These are phyloP conservation scores for Phrynocephalus guinanensis DNA, from an alignment of 2,797 vertebrate genomes.

Conservation along the genomic window DNA sequence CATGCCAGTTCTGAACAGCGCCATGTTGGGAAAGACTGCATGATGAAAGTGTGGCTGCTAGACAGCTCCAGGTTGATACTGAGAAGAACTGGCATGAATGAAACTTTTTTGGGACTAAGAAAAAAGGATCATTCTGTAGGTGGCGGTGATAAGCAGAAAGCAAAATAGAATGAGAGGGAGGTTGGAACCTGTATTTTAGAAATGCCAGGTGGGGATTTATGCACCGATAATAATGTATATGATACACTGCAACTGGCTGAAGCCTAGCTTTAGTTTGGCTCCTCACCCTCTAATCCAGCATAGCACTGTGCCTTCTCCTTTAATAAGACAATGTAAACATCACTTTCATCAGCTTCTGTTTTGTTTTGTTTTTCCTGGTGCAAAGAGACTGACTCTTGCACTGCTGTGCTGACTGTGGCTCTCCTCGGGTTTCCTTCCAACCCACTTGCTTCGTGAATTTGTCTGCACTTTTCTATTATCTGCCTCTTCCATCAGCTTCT, in stretches of 20 bases:
- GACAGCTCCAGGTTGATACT: background rate
- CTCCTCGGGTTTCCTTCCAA: background rate
- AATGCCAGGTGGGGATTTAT: background rate
- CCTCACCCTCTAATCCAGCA: background rate
- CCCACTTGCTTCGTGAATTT: background rate
- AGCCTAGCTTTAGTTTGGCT: background rate
- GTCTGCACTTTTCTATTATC: background rate
- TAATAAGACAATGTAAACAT: constrained; percentile 3
- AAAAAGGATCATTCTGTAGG: background rate
- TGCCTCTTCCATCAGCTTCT: background rate
- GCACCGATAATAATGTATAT: background rate
- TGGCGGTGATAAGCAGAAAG: background rate
- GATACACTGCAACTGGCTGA: background rate
- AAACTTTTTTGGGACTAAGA: background rate
- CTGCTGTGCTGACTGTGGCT: background rate
- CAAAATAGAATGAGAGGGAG: background rate
- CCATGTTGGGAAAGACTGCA: no score
- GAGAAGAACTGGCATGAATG: background rate
- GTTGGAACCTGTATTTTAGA: background rate
- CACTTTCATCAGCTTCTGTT: background rate
- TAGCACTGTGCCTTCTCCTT: background rate
- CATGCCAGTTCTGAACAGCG: no score
- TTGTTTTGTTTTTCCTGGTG: background rate
- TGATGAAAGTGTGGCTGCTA: no score
- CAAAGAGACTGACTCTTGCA: background rate